These are phyloP conservation scores for Anableps anableps DNA, from an alignment of 2,797 vertebrate genomes.

Conservation along the genomic window DNA sequence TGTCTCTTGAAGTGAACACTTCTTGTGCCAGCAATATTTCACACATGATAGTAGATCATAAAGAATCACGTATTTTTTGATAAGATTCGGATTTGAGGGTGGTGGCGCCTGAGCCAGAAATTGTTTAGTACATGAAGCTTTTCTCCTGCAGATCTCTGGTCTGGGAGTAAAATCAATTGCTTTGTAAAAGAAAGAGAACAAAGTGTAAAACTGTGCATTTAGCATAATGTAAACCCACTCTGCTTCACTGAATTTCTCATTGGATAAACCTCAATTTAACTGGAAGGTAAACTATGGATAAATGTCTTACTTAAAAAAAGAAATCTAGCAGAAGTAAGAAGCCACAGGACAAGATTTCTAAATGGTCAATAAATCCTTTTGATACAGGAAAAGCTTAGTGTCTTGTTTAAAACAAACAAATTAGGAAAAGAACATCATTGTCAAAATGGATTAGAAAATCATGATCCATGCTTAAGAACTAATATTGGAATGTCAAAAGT, in stretches of 20 bases:
- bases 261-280: constrained; percentile 24
- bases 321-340: neutral
- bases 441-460: neutral
- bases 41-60: constrained; percentile 33
- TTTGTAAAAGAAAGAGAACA: neutral
- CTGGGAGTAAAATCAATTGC: constrained; percentile 36
- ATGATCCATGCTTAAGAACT: neutral
- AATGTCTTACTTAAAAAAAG: neutral
- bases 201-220: neutral
- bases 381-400: neutral
- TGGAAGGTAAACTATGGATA: neutral
- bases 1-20: constrained; percentile 51
- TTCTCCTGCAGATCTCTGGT: constrained; percentile 42
- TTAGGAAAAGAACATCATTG: neutral
- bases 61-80: constrained; percentile 42
- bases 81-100: constrained; percentile 47
- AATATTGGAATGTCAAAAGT: neutral
- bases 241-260: constrained; percentile 27
- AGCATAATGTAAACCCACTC: constrained; percentile 1
- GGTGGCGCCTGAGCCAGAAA: constrained; percentile 16
- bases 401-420: neutral
- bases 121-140: constrained; percentile 24
- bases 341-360: neutral
- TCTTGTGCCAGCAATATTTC: constrained; percentile 41
- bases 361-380: neutral